A percentile compares a stretch with the other conserved stretches of the same genome.
phyloP scores from a whole-genome alignment of 2,888 invertebrate genomes.

The Hydriomena furcata region DNA sequence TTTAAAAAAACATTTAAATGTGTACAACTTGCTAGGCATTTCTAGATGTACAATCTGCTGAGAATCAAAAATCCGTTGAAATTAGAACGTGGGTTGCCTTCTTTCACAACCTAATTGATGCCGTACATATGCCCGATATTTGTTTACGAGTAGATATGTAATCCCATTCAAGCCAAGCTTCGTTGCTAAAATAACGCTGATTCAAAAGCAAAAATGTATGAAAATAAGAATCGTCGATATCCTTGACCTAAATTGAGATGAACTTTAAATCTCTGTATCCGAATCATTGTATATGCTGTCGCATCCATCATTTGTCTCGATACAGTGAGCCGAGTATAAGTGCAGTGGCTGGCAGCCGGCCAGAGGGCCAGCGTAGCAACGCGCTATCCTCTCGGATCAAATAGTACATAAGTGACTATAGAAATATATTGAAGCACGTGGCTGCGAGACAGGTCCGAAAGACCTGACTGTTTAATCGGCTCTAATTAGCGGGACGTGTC shows the following conservation, averaged over 20 bases:
- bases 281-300: constrained; percentile 25
- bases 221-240: constrained; percentile 21
- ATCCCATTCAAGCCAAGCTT: constrained; percentile 7
- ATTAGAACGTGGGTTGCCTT: background rate
- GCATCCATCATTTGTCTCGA: constrained; percentile 28
- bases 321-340: constrained; percentile 24
- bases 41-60: too few species aligned
- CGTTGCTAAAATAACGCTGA: constrained; percentile 10
- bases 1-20: background rate
- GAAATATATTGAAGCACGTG: constrained; percentile 7
- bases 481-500: background rate
- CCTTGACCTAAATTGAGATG: constrained; percentile 31
- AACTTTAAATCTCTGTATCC: constrained; percentile 26
- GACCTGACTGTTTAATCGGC: constrained; percentile 5
- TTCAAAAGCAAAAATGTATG: constrained; percentile 8
- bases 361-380: constrained; percentile 35
- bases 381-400: constrained; percentile 15
- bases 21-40: background rate
- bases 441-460: constrained; percentile 8
- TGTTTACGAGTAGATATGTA: constrained; percentile 5
- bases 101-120: background rate
- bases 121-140: background rate
- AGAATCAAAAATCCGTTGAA: background rate
- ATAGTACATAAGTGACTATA: constrained; percentile 19
- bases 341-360: constrained; percentile 36